Evolutionary conservation across 92 coral and sea anemone genomes (phyloP), one percentile per base, ranked within the genome.

Genomic region (Virgularia gustaviana): DNA sequence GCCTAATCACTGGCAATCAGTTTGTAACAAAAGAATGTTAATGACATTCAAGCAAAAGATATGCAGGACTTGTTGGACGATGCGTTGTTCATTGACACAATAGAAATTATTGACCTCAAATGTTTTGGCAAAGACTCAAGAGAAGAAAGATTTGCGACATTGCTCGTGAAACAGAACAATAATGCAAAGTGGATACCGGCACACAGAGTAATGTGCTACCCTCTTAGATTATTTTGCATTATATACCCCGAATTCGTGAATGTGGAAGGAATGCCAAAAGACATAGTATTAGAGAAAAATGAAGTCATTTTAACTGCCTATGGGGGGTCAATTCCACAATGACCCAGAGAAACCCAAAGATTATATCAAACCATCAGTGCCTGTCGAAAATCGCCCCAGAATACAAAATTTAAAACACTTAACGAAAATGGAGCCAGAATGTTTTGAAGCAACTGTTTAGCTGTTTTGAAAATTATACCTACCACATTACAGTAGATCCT

Each of bases 161-260:
- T n/a, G n/a, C n/a, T n/a, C n/a, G n/a, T n/a, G n/a, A n/a, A n/a
- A n/a, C n/a, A n/a, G n/a, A n/a, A n/a, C n/a, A n/a, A n/a, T n/a
- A n/a, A 41, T 32, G 60, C 67, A 77, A 65, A 45, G 73, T 79
- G 13, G 52, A 79, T 18, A 79, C 78, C 37, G 83, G 78, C 13
- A 72, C 83, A 9, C 83, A 79, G 71, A 71, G 73, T 32, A 79
- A 70, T 61, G 71, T 79, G 15, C 43, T 79, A n/a, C 83, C n/a
- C 79, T 15, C 36, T 79, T 43, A 60, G 78, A 24, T 65, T 79
- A 36, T 73, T 71, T 49, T 51, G 78, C 57, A 70, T 57, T 30
- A 37, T 59, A 28, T 38, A 53, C 51, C 71, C 71, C 23, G 78
- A 44, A 65, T 39, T 66, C 41, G 39, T 58, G 42, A 64, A 79